Evolutionary conservation across 2,113 vertebrate genomes (phyloP).

Genomic region (Burhinus bistriatus): DNA sequence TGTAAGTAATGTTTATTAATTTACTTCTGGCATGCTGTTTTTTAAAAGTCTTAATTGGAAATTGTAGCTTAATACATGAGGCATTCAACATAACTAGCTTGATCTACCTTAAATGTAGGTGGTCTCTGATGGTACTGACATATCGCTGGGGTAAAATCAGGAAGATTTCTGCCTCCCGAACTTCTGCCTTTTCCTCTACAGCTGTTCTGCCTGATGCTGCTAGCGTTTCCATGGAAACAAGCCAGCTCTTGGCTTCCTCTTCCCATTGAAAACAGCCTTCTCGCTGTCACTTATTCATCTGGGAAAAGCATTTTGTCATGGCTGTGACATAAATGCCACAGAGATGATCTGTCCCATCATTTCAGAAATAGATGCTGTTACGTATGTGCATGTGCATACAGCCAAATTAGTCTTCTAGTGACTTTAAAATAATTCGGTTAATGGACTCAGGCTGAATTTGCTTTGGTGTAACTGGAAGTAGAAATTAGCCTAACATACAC

Average conservation of each 20-base stretch:
- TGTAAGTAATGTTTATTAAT: not conserved
- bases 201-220: conserved; percentile 81
- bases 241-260: conserved; percentile 85
- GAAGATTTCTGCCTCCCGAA: conserved; percentile 58
- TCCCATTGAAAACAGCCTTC: conserved; percentile 86
- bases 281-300: conserved; percentile 78
- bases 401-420: not conserved
- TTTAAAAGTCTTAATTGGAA: not conserved
- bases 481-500: not conserved
- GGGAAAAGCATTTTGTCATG: conserved; percentile 70
- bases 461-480: not conserved
- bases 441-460: not conserved
- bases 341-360: conserved; percentile 56
- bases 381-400: not conserved
- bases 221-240: conserved; percentile 94
- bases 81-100: not conserved
- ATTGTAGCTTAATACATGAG: not conserved
- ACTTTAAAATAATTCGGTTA: not conserved
- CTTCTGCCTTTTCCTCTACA: conserved; percentile 71
- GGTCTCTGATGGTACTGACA: not conserved
- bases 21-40: not conserved
- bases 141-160: conserved; percentile 40
- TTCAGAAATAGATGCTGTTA: conserved; percentile 45
- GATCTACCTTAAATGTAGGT: not conserved
- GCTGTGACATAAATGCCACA: conserved; percentile 65